Conservation (phyloP, 2,888 invertebrate species). For the Cyrtodaria siliqua region DNA sequence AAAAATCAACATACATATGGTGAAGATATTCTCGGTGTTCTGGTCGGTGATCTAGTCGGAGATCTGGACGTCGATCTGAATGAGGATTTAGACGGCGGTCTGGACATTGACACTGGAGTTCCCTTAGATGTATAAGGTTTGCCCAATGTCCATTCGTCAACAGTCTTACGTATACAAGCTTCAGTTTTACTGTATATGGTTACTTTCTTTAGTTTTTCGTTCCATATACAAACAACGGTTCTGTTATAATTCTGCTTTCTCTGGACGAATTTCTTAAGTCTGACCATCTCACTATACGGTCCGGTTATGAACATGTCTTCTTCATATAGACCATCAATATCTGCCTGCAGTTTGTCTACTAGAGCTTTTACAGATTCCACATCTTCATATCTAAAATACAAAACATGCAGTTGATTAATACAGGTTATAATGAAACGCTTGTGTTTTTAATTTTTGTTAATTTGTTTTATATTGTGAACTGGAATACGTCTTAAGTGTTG, state of each 20-base stretch:
- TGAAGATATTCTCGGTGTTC: too few species aligned
- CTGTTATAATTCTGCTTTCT: slow-evolving; percentile 41
- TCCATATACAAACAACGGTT: slow-evolving; percentile 43
- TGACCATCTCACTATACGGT: slow-evolving; percentile 20
- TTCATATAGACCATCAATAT: slow-evolving; percentile 47
- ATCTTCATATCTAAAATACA: slow-evolving; percentile 40
- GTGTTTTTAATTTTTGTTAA: too few species aligned
- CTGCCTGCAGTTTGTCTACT: slow-evolving; percentile 40
- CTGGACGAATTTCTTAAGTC: slow-evolving; percentile 41
- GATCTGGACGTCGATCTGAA: too few species aligned
- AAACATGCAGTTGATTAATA: too few species aligned
- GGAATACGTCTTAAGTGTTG: too few species aligned
- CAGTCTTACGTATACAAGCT: slow-evolving; percentile 26
- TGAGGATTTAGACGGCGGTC: too few species aligned
- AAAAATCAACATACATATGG: too few species aligned
- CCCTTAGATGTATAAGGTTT: too few species aligned
- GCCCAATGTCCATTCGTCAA: slow-evolving; percentile 41
- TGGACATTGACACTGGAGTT: too few species aligned
- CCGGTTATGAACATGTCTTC: slow-evolving; percentile 34
- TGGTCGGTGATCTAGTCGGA: too few species aligned
- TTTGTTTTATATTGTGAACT: too few species aligned
- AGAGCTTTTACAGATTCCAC: slow-evolving; percentile 30
- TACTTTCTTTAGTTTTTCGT: slow-evolving; percentile 31
- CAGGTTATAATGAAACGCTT: too few species aligned
- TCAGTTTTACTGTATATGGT: slow-evolving; percentile 51